Percentiles rank a stretch among this genome's conserved stretches.
Conservation (phyloP, 1,140 invertebrate species). For the Rhagoletis pomonella region DNA sequence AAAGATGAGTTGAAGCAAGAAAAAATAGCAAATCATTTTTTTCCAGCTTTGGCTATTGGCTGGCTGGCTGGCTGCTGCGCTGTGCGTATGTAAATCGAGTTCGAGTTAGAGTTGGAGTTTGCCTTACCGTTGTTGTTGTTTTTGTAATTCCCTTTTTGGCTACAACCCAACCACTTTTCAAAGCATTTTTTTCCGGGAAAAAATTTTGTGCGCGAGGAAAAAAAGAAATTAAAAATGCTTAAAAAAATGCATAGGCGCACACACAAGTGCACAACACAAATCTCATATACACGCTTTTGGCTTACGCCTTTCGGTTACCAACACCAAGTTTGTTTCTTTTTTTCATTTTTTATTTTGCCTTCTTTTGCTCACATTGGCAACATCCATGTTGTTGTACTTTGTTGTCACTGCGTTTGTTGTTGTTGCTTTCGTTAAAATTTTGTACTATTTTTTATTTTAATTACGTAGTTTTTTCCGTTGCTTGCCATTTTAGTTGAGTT, state of each 20-base stretch:
- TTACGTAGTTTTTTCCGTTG: neutral
- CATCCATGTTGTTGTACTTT: neutral
- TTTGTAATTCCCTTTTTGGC: neutral
- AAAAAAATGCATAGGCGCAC: slow-evolving; percentile 38
- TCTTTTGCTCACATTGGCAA: neutral
- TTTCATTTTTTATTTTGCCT: neutral
- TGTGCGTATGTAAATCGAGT: neutral
- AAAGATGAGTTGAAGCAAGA: neutral
- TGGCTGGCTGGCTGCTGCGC: neutral
- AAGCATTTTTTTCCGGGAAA: slow-evolving; percentile 5
- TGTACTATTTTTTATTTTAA: slow-evolving; percentile 9
- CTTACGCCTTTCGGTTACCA: slow-evolving; percentile 44
- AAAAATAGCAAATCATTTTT: neutral
- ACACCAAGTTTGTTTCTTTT: neutral
- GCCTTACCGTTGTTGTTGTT: neutral
- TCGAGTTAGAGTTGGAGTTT: neutral
- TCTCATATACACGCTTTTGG: neutral
- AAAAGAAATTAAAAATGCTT: neutral
- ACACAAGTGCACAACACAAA: neutral
- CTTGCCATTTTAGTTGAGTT: neutral
- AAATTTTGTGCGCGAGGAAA: neutral
- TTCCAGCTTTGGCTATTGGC: neutral
- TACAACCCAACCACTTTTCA: neutral
- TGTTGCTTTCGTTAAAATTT: slow-evolving; percentile 1
- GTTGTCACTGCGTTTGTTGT: neutral